phyloP scores from a whole-genome alignment of 2,797 vertebrate species.

The Falco naumanni region DNA sequence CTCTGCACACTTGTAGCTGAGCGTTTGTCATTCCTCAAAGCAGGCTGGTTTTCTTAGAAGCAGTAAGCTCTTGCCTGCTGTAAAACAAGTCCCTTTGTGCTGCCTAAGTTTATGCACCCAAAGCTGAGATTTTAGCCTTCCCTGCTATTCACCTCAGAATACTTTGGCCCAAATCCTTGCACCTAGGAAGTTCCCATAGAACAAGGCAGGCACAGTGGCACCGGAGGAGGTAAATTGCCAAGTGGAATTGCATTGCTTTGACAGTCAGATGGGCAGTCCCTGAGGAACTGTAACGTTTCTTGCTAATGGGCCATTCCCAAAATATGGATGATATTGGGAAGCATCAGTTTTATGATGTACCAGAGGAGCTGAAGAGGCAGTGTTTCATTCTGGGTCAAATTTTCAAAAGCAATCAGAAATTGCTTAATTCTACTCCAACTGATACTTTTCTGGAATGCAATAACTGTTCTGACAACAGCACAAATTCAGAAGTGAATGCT shows the following conservation, averaged over 20 bases:
- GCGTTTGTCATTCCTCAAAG: background rate
- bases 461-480: background rate
- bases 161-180: background rate
- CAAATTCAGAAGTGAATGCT: background rate
- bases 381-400: background rate
- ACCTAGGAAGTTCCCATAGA: background rate
- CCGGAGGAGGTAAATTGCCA: background rate
- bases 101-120: background rate
- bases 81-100: accelerated
- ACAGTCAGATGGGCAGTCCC: background rate
- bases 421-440: background rate
- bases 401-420: background rate
- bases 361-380: background rate
- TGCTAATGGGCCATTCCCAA: background rate
- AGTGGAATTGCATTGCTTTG: background rate
- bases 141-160: background rate
- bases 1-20: background rate
- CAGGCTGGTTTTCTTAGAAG: background rate
- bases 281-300: slow-evolving; percentile 6
- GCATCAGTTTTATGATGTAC: background rate
- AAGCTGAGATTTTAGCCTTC: background rate
- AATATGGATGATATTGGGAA: background rate
- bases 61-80: background rate
- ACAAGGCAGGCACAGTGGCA: background rate
- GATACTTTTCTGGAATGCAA: background rate